Evolutionary conservation across 1,140 invertebrate genomes (phyloP).

Genomic region (Nylanderia fulva): DNA sequence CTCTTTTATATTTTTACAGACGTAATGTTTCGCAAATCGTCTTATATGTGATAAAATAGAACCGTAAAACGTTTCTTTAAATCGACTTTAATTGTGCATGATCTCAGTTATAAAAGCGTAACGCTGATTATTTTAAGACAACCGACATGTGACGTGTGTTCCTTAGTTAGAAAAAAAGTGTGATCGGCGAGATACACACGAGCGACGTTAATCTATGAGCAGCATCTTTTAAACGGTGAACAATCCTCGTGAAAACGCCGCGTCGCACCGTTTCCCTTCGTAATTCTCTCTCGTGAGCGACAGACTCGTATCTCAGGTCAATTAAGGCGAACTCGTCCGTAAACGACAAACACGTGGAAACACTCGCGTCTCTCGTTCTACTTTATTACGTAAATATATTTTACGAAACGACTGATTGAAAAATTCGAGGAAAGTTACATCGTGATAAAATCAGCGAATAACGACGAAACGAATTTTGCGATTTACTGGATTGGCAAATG

Average conservation of each 20-base stretch:
- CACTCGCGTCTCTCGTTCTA: conserved; percentile 64
- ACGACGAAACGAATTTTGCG: background rate
- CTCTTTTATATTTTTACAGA: background rate
- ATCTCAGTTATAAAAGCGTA: background rate
- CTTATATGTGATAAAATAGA: background rate
- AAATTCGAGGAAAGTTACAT: conserved; percentile 25
- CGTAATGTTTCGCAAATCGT: background rate
- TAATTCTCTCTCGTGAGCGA: conserved; percentile 73
- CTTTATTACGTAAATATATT: conserved; percentile 71
- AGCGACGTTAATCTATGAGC: background rate
- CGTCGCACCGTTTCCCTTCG: conserved; percentile 42
- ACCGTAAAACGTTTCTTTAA: background rate
- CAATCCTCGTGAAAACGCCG: conserved; percentile 21
- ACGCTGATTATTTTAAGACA: conserved; percentile 11
- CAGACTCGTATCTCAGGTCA: conserved; percentile 85
- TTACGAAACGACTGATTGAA: conserved; percentile 46
- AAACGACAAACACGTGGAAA: conserved; percentile 85
- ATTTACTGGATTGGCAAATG: background rate
- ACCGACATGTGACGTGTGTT: background rate
- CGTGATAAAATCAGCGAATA: background rate
- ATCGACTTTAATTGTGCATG: background rate
- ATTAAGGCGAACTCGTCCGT: conserved; percentile 85
- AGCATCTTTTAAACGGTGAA: background rate
- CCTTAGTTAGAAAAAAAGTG: background rate
- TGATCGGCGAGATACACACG: background rate